Evolutionary conservation across 1,140 invertebrate genomes (phyloP), one percentile per base, ranked within the genome.

Genomic region (Eufriesea mexicana): DNA sequence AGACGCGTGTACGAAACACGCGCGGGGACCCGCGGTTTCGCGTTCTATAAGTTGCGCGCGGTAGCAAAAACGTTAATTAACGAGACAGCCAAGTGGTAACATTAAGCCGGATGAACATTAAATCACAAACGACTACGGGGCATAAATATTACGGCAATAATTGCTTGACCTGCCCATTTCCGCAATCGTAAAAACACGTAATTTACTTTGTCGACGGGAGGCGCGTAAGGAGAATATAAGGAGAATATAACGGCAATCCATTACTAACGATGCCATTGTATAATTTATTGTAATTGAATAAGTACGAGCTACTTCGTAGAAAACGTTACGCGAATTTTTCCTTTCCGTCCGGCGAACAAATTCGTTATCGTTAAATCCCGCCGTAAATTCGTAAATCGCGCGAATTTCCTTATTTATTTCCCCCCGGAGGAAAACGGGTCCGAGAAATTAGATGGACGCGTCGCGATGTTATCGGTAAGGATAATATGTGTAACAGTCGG

Each of bases 11-110:
- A 18, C 51, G 54, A 25, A 4, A 51, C 8, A 9, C 12, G 2
- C 2, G 55, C 35, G 9, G 45, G 18, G 18, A 14, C 6, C n/a
- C 2, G 14, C 6, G 16, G 25, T 16, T 12, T 20, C 9, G 57
- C 57, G n/a, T 25, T 49, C 23, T 28, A 49, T 28, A 62, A 28
- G 57, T 75, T 28, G 16, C 20, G 47, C n/a, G 20, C 47, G 49
- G 74, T 64, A 62, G 74, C 59, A 76, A 35, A 64, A 76, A 76
- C n/a, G 47, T 64, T 61, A 76, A 76, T 76, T 76, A 76, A 76
- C 74, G 45, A 42, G 74, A 66, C 45, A 66, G 20, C 25, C 23
- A 54, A 54, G 61, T 64, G 47, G 61, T 77, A 66, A 49, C 8
- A 18, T 66, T n/a, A 66, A 77, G 59, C 57, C 59, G 59, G 57